Evolutionary conservation across 2,888 invertebrate genomes (phyloP), one percentile per base, ranked within the genome.

Genomic region (Cryptus armator): DNA sequence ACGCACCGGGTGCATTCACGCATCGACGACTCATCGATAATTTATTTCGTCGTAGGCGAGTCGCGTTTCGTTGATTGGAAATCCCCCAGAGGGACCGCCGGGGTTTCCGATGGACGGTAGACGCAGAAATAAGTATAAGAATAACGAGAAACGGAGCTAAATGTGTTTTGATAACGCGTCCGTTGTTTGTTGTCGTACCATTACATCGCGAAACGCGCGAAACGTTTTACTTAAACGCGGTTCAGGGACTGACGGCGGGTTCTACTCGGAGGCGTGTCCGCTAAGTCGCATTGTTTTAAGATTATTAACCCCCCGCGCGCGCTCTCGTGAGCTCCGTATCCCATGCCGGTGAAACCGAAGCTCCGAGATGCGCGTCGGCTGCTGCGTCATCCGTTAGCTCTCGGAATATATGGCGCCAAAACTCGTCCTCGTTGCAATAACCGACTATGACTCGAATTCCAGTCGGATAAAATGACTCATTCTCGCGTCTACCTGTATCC

Each of bases 291-390:
- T 90, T 87, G 89, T 88, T 87, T 71, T 68, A 80, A 84, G 88
- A 90, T 89, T 89, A 72, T 90, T 90, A 87, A 90, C 90, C 89
- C 72, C 51, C 19, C 32, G 43, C 67, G 81, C 70, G 72, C 66
- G 62, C 67, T 46, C 53, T 29, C 24, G 43, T 51, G 75, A 72
- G 67, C 51, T 16, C 46, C 7, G 37, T 68, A 29, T 53, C 44
- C 43, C 32, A 24, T 44, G 37, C 53, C 14, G 67, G 51, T 53
- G 62, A 70, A 70, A 51, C 43, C 59, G 51, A 76, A 76, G 56
- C 56, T 56, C n/a, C 14, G 24, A 19, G 19, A 62, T 74, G 43
- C 53, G 76, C 37, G 19, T 16, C 32, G 12, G 64, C 64, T 56
- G 51, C 67, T 62, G 78, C 83, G 78, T 78, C 78, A 78, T 16